Conservation (phyloP, 2,113 vertebrate species). For the Antechinus stuartii region DNA sequence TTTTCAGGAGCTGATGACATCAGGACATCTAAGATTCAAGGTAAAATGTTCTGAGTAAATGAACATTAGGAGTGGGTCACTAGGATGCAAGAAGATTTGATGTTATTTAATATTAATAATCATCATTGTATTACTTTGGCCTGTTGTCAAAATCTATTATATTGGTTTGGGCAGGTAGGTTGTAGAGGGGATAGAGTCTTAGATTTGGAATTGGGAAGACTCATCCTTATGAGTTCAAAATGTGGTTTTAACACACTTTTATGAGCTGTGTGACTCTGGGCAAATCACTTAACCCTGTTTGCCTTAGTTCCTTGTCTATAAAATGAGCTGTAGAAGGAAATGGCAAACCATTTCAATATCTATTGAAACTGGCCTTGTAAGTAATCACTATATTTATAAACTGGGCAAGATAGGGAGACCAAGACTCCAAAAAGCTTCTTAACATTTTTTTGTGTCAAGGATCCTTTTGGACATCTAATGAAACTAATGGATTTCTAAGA, state of each 20-base stretch:
- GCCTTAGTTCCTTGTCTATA: not conserved
- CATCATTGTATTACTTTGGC: not conserved
- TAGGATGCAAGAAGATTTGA: not conserved
- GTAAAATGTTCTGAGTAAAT: not conserved
- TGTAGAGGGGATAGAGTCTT: not conserved
- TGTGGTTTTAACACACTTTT: not conserved
- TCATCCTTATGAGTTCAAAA: not conserved
- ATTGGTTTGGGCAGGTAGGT: not conserved
- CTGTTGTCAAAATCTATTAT: not conserved
- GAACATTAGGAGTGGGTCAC: not conserved
- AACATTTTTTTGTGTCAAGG: not conserved
- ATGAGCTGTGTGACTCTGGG: not conserved
- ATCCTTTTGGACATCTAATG: not conserved
- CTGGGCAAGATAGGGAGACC: not conserved
- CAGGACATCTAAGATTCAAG: not conserved
- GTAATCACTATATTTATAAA: not conserved
- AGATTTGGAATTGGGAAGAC: not conserved
- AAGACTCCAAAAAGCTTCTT: not conserved
- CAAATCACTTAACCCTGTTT: not conserved
- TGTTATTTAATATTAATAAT: not conserved
- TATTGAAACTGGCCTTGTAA: not conserved
- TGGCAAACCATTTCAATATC: not conserved
- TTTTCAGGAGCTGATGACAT: not conserved
- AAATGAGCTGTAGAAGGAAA: not conserved
- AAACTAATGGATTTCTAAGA: not conserved